Conservation (phyloP, 2,797 vertebrate genomes). For the Gila robusta region DNA sequence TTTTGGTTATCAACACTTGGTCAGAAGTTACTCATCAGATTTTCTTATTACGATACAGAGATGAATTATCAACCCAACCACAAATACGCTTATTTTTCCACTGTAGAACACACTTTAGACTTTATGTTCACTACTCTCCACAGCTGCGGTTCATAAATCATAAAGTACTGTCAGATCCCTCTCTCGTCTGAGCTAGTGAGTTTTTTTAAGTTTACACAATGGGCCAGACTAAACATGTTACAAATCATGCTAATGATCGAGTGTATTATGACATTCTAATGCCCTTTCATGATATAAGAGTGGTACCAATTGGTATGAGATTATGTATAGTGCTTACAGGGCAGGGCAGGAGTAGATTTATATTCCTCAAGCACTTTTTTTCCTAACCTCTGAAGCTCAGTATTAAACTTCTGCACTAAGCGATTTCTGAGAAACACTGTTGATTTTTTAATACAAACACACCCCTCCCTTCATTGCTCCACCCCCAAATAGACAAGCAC, state of each 20-base stretch:
- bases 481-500: background rate
- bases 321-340: background rate
- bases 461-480: background rate
- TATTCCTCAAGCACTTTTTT: background rate
- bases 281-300: background rate
- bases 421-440: background rate
- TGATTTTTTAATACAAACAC: background rate
- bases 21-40: conserved; percentile 27
- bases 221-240: conserved; percentile 58
- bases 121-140: conserved; percentile 71
- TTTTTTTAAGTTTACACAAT: conserved; percentile 42
- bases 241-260: conserved; percentile 29
- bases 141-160: conserved; percentile 82
- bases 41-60: background rate
- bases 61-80: conserved; percentile 43
- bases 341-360: background rate
- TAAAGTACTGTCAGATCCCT: conserved; percentile 61
- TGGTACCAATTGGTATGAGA: background rate
- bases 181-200: conserved; percentile 17
- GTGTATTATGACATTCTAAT: conserved; percentile 10
- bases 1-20: conserved; percentile 20
- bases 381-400: background rate
- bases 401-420: background rate
- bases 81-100: conserved; percentile 16
- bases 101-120: conserved; percentile 11